phyloP scores from a whole-genome alignment of 2,113 vertebrate species.

The Pterocles burchelli region DNA sequence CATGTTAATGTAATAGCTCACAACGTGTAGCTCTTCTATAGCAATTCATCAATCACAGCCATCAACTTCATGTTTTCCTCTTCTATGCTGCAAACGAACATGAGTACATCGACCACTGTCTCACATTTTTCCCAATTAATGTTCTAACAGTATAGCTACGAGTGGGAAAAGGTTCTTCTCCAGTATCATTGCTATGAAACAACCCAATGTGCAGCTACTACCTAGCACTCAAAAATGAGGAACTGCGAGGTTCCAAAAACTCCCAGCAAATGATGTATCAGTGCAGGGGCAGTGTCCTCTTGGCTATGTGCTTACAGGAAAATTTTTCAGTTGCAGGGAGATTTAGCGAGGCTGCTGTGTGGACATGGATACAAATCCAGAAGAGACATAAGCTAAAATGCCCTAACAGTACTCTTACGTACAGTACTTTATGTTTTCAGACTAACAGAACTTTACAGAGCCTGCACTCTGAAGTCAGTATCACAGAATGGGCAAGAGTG shows the following conservation, averaged over 20 bases:
- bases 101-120: neutral
- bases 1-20: neutral
- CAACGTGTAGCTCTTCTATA: neutral
- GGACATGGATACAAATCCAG: fast-evolving
- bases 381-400: neutral
- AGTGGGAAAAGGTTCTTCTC: neutral
- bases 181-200: neutral
- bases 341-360: neutral
- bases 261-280: neutral
- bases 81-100: neutral
- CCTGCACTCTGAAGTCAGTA: neutral
- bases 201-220: neutral
- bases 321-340: neutral
- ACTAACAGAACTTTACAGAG: neutral
- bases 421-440: neutral
- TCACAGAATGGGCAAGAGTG: neutral
- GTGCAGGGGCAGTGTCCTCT: fast-evolving
- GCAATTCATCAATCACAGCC: neutral
- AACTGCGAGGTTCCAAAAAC: neutral
- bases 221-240: neutral
- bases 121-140: neutral
- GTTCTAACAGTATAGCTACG: neutral
- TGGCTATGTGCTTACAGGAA: neutral
- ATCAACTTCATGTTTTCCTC: neutral
- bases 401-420: neutral